A percentile compares a stretch with the other conserved stretches of the same genome.
Evolutionary conservation across 2,113 vertebrate species (phyloP).

Genomic region (Labrus mixtus): DNA sequence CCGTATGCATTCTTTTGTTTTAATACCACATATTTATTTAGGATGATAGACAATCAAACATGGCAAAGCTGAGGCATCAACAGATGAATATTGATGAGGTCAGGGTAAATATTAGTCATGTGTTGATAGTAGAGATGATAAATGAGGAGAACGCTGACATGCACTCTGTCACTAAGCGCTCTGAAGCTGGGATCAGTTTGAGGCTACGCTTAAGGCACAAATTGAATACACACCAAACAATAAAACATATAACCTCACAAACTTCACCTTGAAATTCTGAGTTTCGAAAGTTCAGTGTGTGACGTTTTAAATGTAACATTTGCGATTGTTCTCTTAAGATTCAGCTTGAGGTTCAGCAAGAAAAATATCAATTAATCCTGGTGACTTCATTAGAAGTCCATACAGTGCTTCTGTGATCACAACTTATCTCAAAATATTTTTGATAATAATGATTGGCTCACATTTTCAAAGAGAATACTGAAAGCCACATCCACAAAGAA

Average conservation of each 20-base stretch:
- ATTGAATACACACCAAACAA: conserved; percentile 38
- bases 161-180: conserved; percentile 24
- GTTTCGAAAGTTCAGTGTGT: neutral
- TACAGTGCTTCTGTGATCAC: too few relatives aligned
- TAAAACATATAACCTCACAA: conserved; percentile 49
- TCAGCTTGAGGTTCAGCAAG: too few relatives aligned
- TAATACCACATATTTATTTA: conserved; percentile 67
- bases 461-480: too few relatives aligned
- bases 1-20: conserved; percentile 65
- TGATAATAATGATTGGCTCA: too few relatives aligned
- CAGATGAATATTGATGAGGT: conserved; percentile 77
- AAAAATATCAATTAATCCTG: too few relatives aligned
- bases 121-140: conserved; percentile 55
- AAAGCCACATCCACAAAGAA: too few relatives aligned
- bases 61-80: conserved; percentile 45
- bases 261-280: neutral
- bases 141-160: conserved; percentile 40
- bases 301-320: neutral
- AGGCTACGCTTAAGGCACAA: conserved; percentile 42
- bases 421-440: too few relatives aligned
- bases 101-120: conserved; percentile 69
- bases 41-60: conserved; percentile 65
- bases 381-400: too few relatives aligned
- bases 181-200: conserved; percentile 56
- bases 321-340: too few relatives aligned